phyloP scores from a whole-genome alignment of 2,113 vertebrate genomes.

The Egretta garzetta region DNA sequence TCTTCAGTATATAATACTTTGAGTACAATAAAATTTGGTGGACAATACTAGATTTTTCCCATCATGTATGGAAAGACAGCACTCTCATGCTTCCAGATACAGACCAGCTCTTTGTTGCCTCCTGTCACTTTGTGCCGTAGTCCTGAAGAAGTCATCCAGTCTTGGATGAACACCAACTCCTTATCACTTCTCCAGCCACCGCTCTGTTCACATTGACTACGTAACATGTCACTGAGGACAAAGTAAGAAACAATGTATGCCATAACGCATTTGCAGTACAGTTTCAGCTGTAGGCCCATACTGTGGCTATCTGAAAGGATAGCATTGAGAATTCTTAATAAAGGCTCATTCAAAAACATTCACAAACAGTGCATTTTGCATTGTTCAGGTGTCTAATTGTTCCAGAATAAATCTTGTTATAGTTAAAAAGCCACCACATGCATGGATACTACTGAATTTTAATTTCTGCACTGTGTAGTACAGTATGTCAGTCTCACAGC shows the following conservation, averaged over 20 bases:
- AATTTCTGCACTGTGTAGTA: background rate
- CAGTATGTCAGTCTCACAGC: background rate
- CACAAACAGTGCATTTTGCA: background rate
- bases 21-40: background rate
- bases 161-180: background rate
- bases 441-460: background rate
- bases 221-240: background rate
- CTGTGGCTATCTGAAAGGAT: background rate
- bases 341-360: background rate
- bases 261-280: background rate
- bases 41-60: background rate
- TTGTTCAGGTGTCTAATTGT: background rate
- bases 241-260: background rate
- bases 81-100: background rate
- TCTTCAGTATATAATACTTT: background rate
- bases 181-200: background rate
- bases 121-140: background rate
- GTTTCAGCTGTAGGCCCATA: background rate
- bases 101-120: background rate
- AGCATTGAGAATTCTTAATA: background rate
- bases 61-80: background rate
- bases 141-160: background rate
- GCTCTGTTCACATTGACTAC: background rate
- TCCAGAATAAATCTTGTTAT: background rate
- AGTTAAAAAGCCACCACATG: background rate